Evolutionary conservation across 2,888 invertebrate genomes (phyloP).

Genomic region (Drosophila ochracea): DNA sequence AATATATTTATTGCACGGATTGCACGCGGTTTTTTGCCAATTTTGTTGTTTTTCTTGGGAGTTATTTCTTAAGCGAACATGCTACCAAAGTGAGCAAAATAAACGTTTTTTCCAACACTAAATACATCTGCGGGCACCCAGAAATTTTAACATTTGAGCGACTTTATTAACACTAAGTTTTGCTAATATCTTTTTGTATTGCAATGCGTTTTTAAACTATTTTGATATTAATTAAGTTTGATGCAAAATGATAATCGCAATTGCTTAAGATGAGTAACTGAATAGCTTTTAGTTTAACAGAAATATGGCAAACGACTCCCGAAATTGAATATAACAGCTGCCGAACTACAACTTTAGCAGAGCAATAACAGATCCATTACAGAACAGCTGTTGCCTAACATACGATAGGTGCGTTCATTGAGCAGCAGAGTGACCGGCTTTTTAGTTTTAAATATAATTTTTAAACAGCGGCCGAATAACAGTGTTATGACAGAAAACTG

Average conservation of each 20-base stretch:
- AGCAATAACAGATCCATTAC: not conserved
- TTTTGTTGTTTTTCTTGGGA: conserved; percentile 57
- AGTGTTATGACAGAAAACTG: not conserved
- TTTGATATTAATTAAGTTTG: not conserved
- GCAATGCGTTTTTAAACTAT: too few relatives aligned
- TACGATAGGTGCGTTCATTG: not conserved
- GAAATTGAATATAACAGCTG: not conserved
- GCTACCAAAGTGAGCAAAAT: conserved; percentile 38
- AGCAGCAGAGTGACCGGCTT: conserved; percentile 4
- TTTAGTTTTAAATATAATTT: not conserved
- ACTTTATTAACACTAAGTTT: conserved; percentile 17
- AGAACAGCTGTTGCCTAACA: conserved; percentile 20
- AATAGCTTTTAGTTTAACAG: too few relatives aligned
- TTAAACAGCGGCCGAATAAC: not conserved
- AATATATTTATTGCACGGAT: conserved; percentile 25
- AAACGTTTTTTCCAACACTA: conserved; percentile 25
- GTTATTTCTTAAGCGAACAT: conserved; percentile 41
- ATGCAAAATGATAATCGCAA: not conserved
- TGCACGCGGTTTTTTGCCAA: conserved; percentile 59
- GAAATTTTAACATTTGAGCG: conserved; percentile 7
- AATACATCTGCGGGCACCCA: conserved; percentile 26
- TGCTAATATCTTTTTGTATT: not conserved
- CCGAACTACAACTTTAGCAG: not conserved
- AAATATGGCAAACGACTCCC: not conserved
- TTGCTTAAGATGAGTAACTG: not conserved